Percentiles rank a stretch among this genome's conserved stretches.
These are phyloP conservation scores for Heliconius aoede DNA, from an alignment of 2,888 invertebrate species.

Conservation along the genomic window DNA sequence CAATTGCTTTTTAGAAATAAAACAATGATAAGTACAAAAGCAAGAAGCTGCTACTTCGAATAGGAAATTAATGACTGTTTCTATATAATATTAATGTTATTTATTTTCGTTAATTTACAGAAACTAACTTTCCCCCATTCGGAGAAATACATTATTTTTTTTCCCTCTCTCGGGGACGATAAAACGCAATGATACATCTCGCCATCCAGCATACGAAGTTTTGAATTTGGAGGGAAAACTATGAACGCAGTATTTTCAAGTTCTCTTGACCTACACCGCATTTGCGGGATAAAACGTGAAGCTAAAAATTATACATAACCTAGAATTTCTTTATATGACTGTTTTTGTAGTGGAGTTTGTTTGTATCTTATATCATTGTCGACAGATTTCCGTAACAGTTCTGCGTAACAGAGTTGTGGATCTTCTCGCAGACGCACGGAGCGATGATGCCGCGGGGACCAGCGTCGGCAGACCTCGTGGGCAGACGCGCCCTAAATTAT, in stretches of 20 bases:
- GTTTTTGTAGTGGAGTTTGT: constrained; percentile 81
- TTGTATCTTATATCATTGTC: constrained; percentile 89
- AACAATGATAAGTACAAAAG: not conserved
- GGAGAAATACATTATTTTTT: not conserved
- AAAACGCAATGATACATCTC: not conserved
- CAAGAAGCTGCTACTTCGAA: not conserved
- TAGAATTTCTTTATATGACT: constrained; percentile 84
- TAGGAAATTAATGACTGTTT: not conserved
- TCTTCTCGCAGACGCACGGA: constrained; percentile 86
- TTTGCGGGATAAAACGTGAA: not conserved
- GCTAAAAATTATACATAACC: constrained; percentile 65
- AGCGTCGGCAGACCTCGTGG: constrained; percentile 62
- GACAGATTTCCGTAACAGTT: constrained; percentile 84
- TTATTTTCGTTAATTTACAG: no score
- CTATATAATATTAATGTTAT: no score
- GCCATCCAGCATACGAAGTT: not conserved
- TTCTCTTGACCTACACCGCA: no score
- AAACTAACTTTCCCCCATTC: not conserved
- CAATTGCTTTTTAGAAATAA: constrained; percentile 33
- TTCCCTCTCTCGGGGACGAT: not conserved
- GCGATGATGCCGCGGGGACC: constrained; percentile 75
- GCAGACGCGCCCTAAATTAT: constrained; percentile 63
- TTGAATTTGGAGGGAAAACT: not conserved
- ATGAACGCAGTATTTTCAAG: no score
- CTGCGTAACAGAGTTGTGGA: constrained; percentile 86